These are phyloP conservation scores for Andrena minutula DNA, from an alignment of 2,888 invertebrate species.

Conservation along the genomic window DNA sequence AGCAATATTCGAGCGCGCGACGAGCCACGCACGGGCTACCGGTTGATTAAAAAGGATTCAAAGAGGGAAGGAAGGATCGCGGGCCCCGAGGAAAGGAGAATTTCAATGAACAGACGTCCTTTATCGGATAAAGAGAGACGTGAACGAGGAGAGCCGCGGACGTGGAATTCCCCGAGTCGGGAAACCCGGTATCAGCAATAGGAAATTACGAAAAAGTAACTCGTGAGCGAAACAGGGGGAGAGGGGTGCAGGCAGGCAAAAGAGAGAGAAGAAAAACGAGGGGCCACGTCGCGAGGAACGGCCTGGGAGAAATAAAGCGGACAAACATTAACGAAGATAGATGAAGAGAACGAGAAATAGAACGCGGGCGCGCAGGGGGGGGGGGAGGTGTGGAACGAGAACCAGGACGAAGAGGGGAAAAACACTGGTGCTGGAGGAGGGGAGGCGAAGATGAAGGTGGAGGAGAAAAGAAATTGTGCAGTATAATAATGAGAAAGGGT, in stretches of 20 bases:
- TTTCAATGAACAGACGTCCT: constrained; percentile 14
- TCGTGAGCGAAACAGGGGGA: constrained; percentile 4
- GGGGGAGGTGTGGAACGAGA: constrained; percentile 5
- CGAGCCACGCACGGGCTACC: not conserved
- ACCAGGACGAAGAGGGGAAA: constrained; percentile 5
- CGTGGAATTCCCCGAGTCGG: constrained; percentile 20
- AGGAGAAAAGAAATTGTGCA: constrained; percentile 5
- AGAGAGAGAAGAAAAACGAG: constrained; percentile 51
- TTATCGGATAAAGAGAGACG: constrained; percentile 18
- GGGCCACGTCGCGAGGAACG: constrained; percentile 42
- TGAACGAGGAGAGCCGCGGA: not conserved
- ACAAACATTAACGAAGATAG: constrained; percentile 59
- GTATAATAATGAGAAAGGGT: constrained; percentile 34
- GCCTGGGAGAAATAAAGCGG: constrained; percentile 55
- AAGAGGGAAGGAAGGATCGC: not conserved
- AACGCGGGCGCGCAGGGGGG: not conserved
- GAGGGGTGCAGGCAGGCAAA: not conserved
- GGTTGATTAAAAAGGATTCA: constrained; percentile 9
- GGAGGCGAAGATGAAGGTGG: not conserved
- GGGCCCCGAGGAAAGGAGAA: not conserved
- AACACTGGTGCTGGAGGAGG: not conserved
- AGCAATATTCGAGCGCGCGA: not conserved
- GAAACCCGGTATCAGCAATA: constrained; percentile 51
- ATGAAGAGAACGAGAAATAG: constrained; percentile 52
- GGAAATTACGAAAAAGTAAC: constrained; percentile 58